These are phyloP conservation scores for Lutraria rhynchaena DNA, from an alignment of 1,140 invertebrate species.

Conservation along the genomic window DNA sequence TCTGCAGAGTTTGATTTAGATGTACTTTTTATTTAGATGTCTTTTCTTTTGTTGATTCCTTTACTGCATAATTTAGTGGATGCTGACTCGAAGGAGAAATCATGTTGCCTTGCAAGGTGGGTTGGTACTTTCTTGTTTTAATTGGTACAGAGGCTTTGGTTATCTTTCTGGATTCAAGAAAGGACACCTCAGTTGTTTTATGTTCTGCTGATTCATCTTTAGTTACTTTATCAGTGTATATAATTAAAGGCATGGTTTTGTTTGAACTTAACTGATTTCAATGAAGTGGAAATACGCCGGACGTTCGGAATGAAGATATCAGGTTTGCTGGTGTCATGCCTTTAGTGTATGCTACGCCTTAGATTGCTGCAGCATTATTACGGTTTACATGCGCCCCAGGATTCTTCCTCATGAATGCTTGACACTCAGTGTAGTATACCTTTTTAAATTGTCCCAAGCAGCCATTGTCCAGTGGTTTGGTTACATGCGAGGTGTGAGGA, in stretches of 20 bases:
- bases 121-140: slow-evolving; percentile 11
- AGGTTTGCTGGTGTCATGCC: slow-evolving; percentile 34
- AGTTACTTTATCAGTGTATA: not conserved
- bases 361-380: slow-evolving; percentile 4
- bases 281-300: slow-evolving; percentile 26
- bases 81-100: not conserved
- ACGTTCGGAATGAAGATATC: slow-evolving; percentile 5
- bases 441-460: slow-evolving; percentile 31
- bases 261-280: not conserved
- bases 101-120: slow-evolving; percentile 17
- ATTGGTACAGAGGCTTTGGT: not conserved
- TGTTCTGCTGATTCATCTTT: slow-evolving; percentile 13
- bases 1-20: not conserved
- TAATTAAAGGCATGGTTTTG: not conserved
- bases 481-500: slow-evolving; percentile 26
- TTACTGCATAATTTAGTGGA: not conserved
- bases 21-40: not conserved
- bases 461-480: slow-evolving; percentile 13
- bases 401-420: slow-evolving; percentile 26
- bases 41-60: not conserved
- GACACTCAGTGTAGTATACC: slow-evolving; percentile 25
- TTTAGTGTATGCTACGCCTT: slow-evolving; percentile 19
- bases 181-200: not conserved
- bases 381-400: not conserved
- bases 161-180: slow-evolving; percentile 35